Evolutionary conservation across 2,797 vertebrate species (phyloP).

Genomic region (Glossophaga mutica): DNA sequence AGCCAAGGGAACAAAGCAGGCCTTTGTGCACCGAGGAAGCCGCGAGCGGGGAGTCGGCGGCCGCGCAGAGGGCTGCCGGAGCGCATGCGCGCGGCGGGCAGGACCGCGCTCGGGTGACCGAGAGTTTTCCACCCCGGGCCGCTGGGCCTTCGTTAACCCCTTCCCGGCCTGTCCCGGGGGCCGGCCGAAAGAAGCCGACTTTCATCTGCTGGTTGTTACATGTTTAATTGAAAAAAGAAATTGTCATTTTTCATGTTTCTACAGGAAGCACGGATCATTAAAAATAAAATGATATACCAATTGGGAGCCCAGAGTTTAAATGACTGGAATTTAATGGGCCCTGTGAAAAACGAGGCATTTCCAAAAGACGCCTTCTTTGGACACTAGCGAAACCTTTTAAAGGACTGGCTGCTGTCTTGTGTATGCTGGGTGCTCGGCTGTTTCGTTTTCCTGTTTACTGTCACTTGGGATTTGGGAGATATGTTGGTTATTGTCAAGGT

Average conservation of each 20-base stretch:
- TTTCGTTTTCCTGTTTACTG: constrained; percentile 57
- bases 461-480: constrained; percentile 40
- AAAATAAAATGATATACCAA: constrained; percentile 55
- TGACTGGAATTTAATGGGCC: constrained; percentile 39
- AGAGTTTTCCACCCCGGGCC: constrained; percentile 72
- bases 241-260: constrained; percentile 52
- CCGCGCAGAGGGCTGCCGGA: constrained; percentile 67
- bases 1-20: constrained; percentile 83
- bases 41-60: constrained; percentile 64
- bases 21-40: constrained; percentile 79
- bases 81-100: constrained; percentile 76
- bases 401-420: not conserved
- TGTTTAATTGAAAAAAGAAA: constrained; percentile 57
- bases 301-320: constrained; percentile 55
- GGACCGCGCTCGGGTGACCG: constrained; percentile 68
- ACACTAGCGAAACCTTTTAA: not conserved
- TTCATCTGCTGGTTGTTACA: not conserved
- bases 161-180: constrained; percentile 46
- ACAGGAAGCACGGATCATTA: constrained; percentile 56
- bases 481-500: constrained; percentile 27
- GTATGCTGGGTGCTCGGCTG: not conserved
- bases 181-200: not conserved
- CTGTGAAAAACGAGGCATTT: constrained; percentile 32
- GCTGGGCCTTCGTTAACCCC: constrained; percentile 73
- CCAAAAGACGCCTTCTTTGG: not conserved